Evolutionary conservation across 1,140 invertebrate species (phyloP).

Genomic region (Heliconius eleuchia): DNA sequence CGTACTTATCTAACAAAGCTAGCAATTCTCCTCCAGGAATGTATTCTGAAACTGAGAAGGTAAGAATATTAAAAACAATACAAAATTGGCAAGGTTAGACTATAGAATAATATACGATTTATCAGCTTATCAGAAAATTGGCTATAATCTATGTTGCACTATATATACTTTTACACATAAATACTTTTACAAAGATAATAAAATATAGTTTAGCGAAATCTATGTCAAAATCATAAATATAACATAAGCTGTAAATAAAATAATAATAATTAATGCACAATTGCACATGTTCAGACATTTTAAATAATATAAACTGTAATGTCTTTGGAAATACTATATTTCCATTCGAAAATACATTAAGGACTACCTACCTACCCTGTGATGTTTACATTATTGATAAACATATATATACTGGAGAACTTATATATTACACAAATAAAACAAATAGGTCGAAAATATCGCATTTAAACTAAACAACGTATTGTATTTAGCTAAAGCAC

Average conservation of each 20-base stretch:
- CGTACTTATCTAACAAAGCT: constrained; percentile 85
- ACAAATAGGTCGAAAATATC: no score
- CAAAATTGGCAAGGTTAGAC: background rate
- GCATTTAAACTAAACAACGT: no score
- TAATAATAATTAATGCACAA: background rate
- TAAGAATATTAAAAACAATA: background rate
- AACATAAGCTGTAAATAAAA: background rate
- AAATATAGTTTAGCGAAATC: background rate
- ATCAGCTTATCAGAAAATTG: constrained; percentile 3
- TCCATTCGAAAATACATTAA: no score
- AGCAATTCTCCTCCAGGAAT: constrained; percentile 91
- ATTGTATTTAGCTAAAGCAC: background rate
- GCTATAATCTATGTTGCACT: background rate
- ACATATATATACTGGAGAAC: no score
- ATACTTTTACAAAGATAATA: constrained; percentile 4
- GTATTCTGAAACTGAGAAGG: constrained; percentile 88
- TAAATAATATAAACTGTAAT: background rate
- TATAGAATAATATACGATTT: background rate
- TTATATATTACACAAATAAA: no score
- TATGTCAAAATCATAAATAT: background rate
- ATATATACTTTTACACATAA: constrained; percentile 2
- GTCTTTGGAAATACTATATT: background rate
- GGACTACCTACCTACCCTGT: no score
- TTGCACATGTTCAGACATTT: background rate
- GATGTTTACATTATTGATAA: no score